phyloP scores from a whole-genome alignment of 2,113 vertebrate species.

The Daboia siamensis region DNA sequence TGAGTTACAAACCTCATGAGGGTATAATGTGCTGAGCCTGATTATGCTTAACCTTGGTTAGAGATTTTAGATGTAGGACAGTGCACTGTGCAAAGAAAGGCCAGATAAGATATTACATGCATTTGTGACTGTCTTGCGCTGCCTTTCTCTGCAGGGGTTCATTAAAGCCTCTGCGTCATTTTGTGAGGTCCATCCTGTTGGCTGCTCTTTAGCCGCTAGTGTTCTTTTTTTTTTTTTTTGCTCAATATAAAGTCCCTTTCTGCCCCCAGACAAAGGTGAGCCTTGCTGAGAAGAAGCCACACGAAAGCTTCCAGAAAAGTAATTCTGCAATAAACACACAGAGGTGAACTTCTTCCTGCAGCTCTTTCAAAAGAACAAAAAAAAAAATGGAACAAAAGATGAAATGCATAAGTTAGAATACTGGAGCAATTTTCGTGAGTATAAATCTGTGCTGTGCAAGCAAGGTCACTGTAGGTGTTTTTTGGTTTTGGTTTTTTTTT shows the following conservation, averaged over 20 bases:
- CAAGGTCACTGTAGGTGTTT: slow-evolving; percentile 4
- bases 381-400: background rate
- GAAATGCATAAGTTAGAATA: slow-evolving; percentile 37
- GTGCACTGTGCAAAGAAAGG: background rate
- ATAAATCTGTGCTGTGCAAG: background rate
- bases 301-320: slow-evolving; percentile 25
- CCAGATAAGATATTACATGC: background rate
- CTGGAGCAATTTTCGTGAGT: background rate
- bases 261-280: background rate
- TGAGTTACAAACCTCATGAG: background rate
- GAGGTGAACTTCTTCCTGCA: slow-evolving; percentile 6
- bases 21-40: background rate
- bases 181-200: background rate
- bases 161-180: slow-evolving; percentile 23
- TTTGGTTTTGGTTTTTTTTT: background rate
- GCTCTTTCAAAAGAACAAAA: background rate
- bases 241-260: slow-evolving; percentile 19
- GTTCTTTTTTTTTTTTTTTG: slow-evolving; percentile 25
- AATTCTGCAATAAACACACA: slow-evolving; percentile 30
- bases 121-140: background rate
- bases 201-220: slow-evolving; percentile 9
- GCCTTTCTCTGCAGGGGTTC: slow-evolving; percentile 32
- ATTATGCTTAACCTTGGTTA: background rate
- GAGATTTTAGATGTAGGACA: too few species aligned
- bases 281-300: slow-evolving; percentile 32